Conservation (phyloP, 2,113 vertebrate species). For the Gymnarchus niloticus region DNA sequence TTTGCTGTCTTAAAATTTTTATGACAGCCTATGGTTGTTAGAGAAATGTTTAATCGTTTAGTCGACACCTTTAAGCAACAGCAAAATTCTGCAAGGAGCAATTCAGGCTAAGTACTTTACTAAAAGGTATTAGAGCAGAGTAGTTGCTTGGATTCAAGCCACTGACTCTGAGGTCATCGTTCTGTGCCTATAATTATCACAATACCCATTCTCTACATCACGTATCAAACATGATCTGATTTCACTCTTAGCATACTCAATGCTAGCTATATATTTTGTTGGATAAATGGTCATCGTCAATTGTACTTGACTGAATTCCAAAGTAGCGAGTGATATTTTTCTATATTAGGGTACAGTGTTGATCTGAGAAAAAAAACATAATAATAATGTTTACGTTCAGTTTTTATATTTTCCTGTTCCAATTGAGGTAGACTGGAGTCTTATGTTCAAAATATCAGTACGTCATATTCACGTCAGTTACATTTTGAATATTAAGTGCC, state of each 20-base stretch:
- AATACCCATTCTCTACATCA: neutral
- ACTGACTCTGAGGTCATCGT: neutral
- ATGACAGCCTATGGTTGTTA: neutral
- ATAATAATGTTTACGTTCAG: neutral
- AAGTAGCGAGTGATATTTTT: neutral
- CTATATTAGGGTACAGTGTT: neutral
- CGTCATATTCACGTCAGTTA: neutral
- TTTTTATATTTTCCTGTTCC: neutral
- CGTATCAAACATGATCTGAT: neutral
- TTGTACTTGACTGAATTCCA: neutral
- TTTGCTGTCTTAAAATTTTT: neutral
- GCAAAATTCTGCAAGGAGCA: neutral
- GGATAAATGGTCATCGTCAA: neutral
- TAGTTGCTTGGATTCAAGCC: neutral
- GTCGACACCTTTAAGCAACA: neutral
- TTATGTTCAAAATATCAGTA: neutral
- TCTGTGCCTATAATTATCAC: neutral
- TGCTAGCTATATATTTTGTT: neutral
- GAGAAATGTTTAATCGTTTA: slow-evolving; percentile 3
- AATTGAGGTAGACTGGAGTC: neutral
- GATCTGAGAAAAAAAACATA: neutral
- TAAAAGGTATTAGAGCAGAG: neutral
- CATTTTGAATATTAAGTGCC: neutral
- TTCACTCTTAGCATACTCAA: neutral
- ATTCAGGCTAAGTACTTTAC: neutral